Evolutionary conservation across 2,888 invertebrate genomes (phyloP).

Genomic region (Gerris lacustris): DNA sequence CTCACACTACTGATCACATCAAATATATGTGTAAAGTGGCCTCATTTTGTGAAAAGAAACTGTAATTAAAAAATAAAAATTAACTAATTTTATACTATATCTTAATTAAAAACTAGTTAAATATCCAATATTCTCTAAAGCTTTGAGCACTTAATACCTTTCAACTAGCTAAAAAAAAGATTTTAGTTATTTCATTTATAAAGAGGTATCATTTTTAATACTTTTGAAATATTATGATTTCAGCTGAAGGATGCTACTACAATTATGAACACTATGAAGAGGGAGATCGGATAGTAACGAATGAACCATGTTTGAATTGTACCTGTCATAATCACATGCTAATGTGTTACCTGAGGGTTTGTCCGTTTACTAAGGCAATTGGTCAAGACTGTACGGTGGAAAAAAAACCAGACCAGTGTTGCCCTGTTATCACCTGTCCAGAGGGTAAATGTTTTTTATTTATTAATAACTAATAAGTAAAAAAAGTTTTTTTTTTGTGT

Average conservation of each 20-base stretch:
- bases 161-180: too few species aligned
- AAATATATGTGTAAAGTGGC: too few species aligned
- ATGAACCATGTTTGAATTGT: constrained; percentile 90
- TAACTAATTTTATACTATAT: too few species aligned
- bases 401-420: constrained; percentile 83
- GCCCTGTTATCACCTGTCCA: constrained; percentile 84
- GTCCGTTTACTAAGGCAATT: constrained; percentile 85
- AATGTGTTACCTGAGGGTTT: constrained; percentile 87
- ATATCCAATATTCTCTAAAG: too few species aligned
- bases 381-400: constrained; percentile 84
- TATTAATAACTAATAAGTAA: not conserved
- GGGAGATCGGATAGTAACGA: constrained; percentile 84
- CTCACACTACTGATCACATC: too few species aligned
- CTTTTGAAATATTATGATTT: not conserved
- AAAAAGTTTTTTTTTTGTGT: too few species aligned
- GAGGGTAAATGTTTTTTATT: constrained; percentile 51
- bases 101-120: too few species aligned
- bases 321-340: constrained; percentile 90
- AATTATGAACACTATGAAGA: constrained; percentile 87
- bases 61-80: too few species aligned
- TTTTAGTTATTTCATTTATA: too few species aligned
- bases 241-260: constrained; percentile 56
- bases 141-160: too few species aligned
- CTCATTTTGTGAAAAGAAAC: too few species aligned
- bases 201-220: too few species aligned